Conservation (phyloP, 2,113 vertebrate species). For the Lepidothrix coronata region DNA sequence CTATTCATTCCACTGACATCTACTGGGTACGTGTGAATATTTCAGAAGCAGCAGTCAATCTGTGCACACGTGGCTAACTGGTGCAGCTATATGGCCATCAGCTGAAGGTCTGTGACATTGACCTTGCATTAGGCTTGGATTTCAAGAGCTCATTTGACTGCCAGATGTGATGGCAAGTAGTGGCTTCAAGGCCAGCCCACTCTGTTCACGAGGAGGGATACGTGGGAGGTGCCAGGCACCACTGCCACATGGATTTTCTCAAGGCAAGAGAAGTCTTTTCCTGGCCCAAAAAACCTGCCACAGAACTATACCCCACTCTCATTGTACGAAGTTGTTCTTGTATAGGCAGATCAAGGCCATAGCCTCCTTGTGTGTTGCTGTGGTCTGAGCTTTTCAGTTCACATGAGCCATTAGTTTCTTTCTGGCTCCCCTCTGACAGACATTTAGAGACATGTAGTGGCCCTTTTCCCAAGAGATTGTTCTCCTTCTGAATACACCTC, state of each 20-base stretch:
- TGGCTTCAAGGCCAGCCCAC: not conserved
- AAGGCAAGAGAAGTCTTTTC: not conserved
- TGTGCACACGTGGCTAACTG: not conserved
- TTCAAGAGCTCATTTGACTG: not conserved
- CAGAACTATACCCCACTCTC: not conserved
- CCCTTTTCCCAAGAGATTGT: not conserved
- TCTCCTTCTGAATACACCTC: not conserved
- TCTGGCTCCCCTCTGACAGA: not conserved
- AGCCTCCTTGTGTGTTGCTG: not conserved
- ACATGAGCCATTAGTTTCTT: not conserved
- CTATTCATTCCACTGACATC: not conserved
- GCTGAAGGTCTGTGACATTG: not conserved
- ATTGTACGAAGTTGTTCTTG: not conserved
- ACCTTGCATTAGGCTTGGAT: not conserved
- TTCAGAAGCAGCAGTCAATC: not conserved
- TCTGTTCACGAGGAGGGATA: not conserved
- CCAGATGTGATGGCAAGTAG: not conserved
- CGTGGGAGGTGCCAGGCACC: not conserved
- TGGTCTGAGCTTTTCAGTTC: not conserved
- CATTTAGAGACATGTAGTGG: not conserved
- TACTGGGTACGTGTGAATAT: not conserved
- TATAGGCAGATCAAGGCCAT: not conserved
- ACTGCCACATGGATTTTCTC: not conserved
- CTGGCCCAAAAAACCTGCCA: not conserved
- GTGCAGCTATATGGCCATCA: not conserved